These are phyloP conservation scores for Chiropotes sagulatus DNA, from an alignment of 2,797 vertebrate genomes.

Conservation along the genomic window DNA sequence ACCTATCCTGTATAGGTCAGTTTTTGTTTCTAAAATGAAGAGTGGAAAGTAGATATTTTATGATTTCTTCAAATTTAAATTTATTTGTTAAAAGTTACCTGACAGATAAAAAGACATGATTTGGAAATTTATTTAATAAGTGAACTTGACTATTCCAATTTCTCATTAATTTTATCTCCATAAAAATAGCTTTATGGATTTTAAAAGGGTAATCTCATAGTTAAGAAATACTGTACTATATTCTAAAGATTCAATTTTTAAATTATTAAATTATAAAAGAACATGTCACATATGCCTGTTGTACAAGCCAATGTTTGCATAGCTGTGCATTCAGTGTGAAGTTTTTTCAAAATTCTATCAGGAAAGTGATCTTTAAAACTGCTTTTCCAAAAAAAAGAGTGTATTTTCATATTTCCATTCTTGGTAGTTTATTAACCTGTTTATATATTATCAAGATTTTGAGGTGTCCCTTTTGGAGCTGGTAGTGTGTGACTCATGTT, in stretches of 20 bases:
- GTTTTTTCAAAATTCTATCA: slow-evolving; percentile 17
- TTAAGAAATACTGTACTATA: background rate
- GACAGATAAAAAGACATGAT: background rate
- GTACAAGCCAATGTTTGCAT: background rate
- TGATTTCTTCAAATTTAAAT: background rate
- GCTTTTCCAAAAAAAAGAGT: background rate
- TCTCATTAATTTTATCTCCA: background rate
- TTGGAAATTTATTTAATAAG: slow-evolving; percentile 10
- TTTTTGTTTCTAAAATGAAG: slow-evolving; percentile 2
- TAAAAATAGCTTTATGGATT: background rate
- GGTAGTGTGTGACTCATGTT: background rate
- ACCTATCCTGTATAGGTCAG: background rate
- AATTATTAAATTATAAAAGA: slow-evolving; percentile 28
- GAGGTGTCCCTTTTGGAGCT: background rate
- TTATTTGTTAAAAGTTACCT: background rate
- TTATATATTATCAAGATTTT: background rate
- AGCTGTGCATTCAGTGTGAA: background rate
- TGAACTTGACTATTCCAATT: background rate
- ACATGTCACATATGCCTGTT: background rate
- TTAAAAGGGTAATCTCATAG: background rate
- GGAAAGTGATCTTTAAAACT: background rate
- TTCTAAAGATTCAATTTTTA: slow-evolving; percentile 7
- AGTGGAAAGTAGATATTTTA: background rate
- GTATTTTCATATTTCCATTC: background rate
- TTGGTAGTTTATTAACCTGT: background rate